A percentile compares a stretch with the other conserved stretches of the same genome.
Conservation (phyloP, 2,797 vertebrate species). For the Helostoma temminkii region DNA sequence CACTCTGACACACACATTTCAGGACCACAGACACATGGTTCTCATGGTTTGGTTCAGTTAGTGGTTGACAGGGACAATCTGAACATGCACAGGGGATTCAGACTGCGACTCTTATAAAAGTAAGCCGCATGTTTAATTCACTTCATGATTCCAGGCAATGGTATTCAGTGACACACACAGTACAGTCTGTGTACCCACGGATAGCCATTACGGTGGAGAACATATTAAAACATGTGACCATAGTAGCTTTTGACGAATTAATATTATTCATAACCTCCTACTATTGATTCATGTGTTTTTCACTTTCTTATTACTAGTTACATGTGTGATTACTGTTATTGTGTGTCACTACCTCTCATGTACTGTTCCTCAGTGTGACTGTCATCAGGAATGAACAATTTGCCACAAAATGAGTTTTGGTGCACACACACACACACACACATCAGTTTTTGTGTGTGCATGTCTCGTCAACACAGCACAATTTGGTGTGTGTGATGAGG, state of each 20-base stretch:
- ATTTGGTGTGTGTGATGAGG: conserved; percentile 79
- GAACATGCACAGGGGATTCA: too few species aligned
- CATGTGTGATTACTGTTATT: neutral
- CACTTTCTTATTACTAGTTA: neutral
- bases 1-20: too few species aligned
- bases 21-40: too few species aligned
- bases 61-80: too few species aligned
- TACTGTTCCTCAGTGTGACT: conserved; percentile 7
- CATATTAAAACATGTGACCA: neutral
- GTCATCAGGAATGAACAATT: conserved; percentile 32
- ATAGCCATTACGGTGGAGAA: too few species aligned
- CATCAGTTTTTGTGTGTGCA: conserved; percentile 20
- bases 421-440: conserved; percentile 11
- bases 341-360: conserved; percentile 2
- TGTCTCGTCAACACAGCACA: conserved; percentile 67
- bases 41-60: too few species aligned
- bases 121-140: too few species aligned
- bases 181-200: too few species aligned
- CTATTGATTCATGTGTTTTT: neutral
- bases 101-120: too few species aligned
- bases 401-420: conserved; percentile 39
- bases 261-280: neutral
- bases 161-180: too few species aligned
- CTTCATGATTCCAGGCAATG: too few species aligned
- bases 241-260: neutral